phyloP scores from a whole-genome alignment of 2,888 invertebrate genomes.

The Trichopria drosophilae region DNA sequence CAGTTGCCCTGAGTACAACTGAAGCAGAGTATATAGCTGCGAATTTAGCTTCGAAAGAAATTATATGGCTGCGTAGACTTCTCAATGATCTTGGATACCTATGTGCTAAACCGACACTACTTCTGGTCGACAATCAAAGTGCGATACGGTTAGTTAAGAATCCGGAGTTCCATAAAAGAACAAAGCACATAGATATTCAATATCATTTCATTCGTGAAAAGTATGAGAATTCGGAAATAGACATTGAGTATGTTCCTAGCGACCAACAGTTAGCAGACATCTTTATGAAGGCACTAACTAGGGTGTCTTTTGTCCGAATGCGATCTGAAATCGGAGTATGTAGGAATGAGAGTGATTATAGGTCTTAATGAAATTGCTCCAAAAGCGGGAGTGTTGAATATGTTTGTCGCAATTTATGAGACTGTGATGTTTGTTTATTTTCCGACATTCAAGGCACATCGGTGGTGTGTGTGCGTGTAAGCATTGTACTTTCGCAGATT shows the following conservation, averaged over 20 bases:
- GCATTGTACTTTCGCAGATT: no score
- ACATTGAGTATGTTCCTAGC: conserved; percentile 22
- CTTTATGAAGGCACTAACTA: conserved; percentile 22
- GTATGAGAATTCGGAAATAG: conserved; percentile 19
- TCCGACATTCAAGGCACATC: no score
- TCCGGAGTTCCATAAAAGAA: conserved; percentile 25
- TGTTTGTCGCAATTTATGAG: no score
- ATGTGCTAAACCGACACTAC: conserved; percentile 4
- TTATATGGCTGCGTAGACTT: conserved; percentile 24
- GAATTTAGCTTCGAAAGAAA: conserved; percentile 26
- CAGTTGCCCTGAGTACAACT: conserved; percentile 20
- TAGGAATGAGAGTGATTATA: no score
- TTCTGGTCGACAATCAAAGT: conserved; percentile 29
- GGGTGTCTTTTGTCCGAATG: conserved; percentile 19
- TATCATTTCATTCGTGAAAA: conserved; percentile 29
- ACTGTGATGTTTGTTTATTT: no score
- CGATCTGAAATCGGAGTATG: no score
- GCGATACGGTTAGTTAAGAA: conserved; percentile 31
- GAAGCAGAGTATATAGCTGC: conserved; percentile 28
- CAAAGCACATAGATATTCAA: conserved; percentile 29
- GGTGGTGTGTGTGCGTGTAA: no score
- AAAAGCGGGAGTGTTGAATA: no score
- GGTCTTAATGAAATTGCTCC: no score
- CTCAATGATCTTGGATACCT: conserved; percentile 11
- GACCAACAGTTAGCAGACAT: conserved; percentile 23